Evolutionary conservation across 2,797 vertebrate genomes (phyloP).

Genomic region (Siniperca scherzeri): DNA sequence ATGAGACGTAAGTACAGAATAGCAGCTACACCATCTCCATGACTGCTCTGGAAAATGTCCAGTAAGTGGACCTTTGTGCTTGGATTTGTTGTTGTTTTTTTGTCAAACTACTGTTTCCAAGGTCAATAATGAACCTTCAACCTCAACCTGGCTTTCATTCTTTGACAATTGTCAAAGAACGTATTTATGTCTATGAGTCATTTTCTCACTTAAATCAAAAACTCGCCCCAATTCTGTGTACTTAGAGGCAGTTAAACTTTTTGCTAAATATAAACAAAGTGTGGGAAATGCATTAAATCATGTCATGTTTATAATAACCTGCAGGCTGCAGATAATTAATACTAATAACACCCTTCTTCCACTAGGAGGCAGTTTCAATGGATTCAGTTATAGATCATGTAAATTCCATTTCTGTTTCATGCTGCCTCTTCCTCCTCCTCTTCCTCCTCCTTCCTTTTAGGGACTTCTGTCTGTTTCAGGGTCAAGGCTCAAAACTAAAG

Average conservation of each 20-base stretch:
- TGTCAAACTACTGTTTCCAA: neutral
- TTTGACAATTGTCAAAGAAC: neutral
- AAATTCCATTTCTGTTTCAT: conserved; percentile 59
- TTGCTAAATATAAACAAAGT: neutral
- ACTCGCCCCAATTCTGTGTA: neutral
- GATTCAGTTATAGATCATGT: conserved; percentile 42
- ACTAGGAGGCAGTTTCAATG: conserved; percentile 52
- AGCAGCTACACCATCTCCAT: neutral
- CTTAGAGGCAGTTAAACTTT: neutral
- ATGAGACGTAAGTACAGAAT: neutral
- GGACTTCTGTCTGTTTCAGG: conserved; percentile 48
- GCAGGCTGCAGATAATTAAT: conserved; percentile 2
- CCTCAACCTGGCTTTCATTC: neutral
- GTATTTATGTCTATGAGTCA: neutral
- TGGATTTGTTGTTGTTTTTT: neutral
- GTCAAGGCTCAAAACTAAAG: conserved; percentile 31
- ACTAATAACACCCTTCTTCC: conserved; percentile 28
- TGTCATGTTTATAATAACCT: neutral
- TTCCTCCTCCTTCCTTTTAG: conserved; percentile 55
- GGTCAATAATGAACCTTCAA: neutral
- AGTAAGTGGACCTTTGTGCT: neutral
- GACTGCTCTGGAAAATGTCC: neutral
- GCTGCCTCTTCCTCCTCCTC: conserved; percentile 23
- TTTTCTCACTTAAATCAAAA: neutral
- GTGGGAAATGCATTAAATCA: neutral